phyloP scores from a whole-genome alignment of 2,888 invertebrate species.

The Pseudococcus viburni region DNA sequence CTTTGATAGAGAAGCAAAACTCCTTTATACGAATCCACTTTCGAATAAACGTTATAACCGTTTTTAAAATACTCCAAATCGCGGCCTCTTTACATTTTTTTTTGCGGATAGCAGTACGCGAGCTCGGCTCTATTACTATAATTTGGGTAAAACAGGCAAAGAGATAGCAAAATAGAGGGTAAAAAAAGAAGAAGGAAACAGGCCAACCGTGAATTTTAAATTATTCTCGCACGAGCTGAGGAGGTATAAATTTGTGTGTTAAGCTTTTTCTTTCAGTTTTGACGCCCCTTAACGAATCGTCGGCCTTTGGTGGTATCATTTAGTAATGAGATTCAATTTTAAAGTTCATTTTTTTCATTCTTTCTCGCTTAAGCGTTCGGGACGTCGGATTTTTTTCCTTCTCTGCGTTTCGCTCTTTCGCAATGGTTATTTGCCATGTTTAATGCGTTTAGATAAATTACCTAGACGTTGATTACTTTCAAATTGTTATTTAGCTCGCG shows the following conservation, averaged over 20 bases:
- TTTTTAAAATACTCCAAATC: slow-evolving; percentile 48
- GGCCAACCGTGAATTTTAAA: slow-evolving; percentile 41
- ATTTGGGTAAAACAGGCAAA: slow-evolving; percentile 5
- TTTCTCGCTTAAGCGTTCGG: background rate
- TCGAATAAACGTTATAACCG: slow-evolving; percentile 44
- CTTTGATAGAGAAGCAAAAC: background rate
- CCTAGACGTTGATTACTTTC: slow-evolving; percentile 29
- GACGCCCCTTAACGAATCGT: slow-evolving; percentile 36
- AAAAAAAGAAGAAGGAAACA: slow-evolving; percentile 14
- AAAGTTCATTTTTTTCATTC: slow-evolving; percentile 10
- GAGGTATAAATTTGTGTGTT: slow-evolving; percentile 45
- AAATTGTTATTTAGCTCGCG: slow-evolving; percentile 6
- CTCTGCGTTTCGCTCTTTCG: background rate
- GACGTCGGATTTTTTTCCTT: background rate
- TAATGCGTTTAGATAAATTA: slow-evolving; percentile 48
- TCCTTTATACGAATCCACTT: slow-evolving; percentile 34
- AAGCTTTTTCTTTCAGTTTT: slow-evolving; percentile 47
- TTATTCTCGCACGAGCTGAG: background rate
- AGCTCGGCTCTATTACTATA: slow-evolving; percentile 33
- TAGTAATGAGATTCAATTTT: slow-evolving; percentile 45
- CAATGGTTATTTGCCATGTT: slow-evolving; percentile 34
- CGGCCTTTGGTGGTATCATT: slow-evolving; percentile 35
- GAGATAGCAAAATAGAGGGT: background rate
- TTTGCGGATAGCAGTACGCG: background rate
- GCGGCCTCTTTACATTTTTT: slow-evolving; percentile 17